These are phyloP conservation scores for Apis cerana DNA, from an alignment of 1,140 invertebrate genomes.

Conservation along the genomic window DNA sequence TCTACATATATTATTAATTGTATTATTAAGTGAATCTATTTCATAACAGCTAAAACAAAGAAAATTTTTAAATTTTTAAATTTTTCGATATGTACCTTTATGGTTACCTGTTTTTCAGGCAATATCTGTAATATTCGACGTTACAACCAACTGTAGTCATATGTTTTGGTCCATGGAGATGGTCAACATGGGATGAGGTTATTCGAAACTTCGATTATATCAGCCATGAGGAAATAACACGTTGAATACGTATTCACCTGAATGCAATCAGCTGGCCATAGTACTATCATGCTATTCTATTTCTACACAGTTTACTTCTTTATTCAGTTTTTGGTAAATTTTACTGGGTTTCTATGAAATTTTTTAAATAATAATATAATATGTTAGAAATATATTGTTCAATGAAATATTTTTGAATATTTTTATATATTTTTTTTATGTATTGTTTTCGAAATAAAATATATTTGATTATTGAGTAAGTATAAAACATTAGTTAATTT, in stretches of 20 bases:
- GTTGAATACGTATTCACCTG: constrained; percentile 21
- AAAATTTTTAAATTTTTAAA: constrained; percentile 31
- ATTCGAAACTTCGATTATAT: constrained; percentile 58
- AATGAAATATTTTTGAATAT: background rate
- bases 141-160: constrained; percentile 15
- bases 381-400: background rate
- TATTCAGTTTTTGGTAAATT: background rate
- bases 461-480: too few relatives aligned
- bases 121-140: constrained; percentile 54
- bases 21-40: background rate
- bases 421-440: background rate
- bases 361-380: background rate
- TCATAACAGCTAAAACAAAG: constrained; percentile 10
- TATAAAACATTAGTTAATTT: background rate
- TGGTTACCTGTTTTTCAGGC: constrained; percentile 32
- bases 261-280: background rate
- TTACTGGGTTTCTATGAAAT: background rate
- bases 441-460: too few relatives aligned
- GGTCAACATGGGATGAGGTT: constrained; percentile 20
- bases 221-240: constrained; percentile 44
- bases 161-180: background rate
- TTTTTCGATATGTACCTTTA: constrained; percentile 45
- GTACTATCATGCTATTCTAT: background rate
- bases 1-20: background rate
- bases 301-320: background rate